Evolutionary conservation across 2,797 vertebrate genomes (phyloP), one percentile per base, ranked within the genome.

Genomic region (Clamator glandarius): DNA sequence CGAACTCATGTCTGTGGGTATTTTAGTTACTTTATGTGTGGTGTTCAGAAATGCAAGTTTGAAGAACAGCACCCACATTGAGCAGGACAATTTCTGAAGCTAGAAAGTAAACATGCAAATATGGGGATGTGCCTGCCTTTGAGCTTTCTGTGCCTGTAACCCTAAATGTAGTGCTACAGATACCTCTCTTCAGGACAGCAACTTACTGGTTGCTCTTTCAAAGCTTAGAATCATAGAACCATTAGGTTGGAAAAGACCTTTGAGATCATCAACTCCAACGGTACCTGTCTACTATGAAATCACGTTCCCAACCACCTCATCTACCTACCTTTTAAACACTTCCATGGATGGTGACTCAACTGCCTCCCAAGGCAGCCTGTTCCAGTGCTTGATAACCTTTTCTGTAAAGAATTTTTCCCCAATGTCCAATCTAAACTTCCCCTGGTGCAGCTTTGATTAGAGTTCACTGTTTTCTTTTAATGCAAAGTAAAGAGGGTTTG

Each of bases 11-110:
- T 54, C 29, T 51, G 66, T 92, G 26, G 11, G n/a, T 90, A 15
- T 81, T 64, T 4, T 1, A 50, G 44, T 16, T 59, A 12, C 39
- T 80, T 39, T 58, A 39, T 0, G 0, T 2, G 1, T 28, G 28
- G 15, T 36, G 12, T 39, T 72, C 70, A 73, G 81, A 58, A 57
- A 35, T 15, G 29, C 7, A 82, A 77, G 8, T 35, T 51, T 69
- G 12, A 84, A 80, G 52, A 81, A 6, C 18, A 69, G 66, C 7
- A 24, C 50, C 25, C 77, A 9, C 51, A 26, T 16, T 13, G 57
- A 81, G 25, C 48, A 72, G 39, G 63, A 46, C 1, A 2, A 36
- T 62, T 21, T 29, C 74, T 51, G 39, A 50, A 73, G 59, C 42
- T 44, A 54, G 33, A 68, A 61, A 12, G 13, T 39, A 87, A 77